Evolutionary conservation across 1,140 invertebrate species (phyloP).

Genomic region (Sitophilus oryzae): DNA sequence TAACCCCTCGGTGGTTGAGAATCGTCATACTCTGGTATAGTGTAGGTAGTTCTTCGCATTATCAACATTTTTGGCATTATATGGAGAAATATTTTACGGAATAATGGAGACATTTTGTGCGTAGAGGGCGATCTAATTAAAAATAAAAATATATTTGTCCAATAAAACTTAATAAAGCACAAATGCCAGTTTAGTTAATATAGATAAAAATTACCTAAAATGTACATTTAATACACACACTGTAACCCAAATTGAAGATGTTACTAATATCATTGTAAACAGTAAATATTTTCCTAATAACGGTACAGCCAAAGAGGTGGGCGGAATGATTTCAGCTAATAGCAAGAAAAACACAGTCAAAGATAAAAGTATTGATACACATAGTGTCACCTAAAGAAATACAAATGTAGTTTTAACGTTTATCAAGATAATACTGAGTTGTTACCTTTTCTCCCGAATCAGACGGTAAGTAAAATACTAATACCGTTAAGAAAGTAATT

Average conservation of each 20-base stretch:
- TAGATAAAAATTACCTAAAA: constrained; percentile 78
- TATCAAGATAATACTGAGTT: neutral
- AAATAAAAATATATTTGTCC: constrained; percentile 11
- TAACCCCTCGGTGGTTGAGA: constrained; percentile 68
- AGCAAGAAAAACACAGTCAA: constrained; percentile 98
- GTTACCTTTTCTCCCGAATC: constrained; percentile 86
- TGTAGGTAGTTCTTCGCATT: constrained; percentile 82
- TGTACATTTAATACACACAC: constrained; percentile 96
- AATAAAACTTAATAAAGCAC: neutral
- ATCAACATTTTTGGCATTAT: constrained; percentile 83
- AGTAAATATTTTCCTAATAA: constrained; percentile 91
- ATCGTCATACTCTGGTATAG: constrained; percentile 74
- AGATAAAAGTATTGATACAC: constrained; percentile 96
- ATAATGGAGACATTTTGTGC: constrained; percentile 89
- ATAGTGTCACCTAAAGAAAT: constrained; percentile 62
- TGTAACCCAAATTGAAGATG: constrained; percentile 93
- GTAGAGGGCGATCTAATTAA: constrained; percentile 83
- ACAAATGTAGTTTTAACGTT: neutral
- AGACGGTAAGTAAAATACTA: constrained; percentile 94
- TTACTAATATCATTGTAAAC: constrained; percentile 97
- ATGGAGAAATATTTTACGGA: constrained; percentile 80
- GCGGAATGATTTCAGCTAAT: constrained; percentile 94
- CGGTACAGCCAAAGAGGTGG: constrained; percentile 95
- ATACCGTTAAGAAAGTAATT: constrained; percentile 86
- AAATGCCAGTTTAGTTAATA: neutral